Base-by-base conservation (phyloP, 2,888 invertebrate genomes). In the Caenorhabditis sp. region DNA sequence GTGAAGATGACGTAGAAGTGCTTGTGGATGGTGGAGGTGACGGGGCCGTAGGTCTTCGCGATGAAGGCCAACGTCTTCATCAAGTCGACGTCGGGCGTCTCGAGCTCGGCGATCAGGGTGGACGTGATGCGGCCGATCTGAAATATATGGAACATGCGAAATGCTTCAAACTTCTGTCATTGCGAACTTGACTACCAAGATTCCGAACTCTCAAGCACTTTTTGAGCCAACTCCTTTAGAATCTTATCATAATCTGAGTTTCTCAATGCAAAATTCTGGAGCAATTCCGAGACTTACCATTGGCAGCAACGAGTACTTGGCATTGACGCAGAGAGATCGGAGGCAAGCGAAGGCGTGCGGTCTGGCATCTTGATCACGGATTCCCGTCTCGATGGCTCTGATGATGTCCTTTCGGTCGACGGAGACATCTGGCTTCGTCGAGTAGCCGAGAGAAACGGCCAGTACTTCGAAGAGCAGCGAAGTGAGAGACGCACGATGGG, bases 1-100 rank as follows among this genome's bases (percentile, higher is more conserved):
- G 80, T 81, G 64, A 80, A 87, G 19, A 87, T 70, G 26, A 87
- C 84, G 51, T 82, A 87, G 22, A 87, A 85, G 38, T 87, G 87
- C 31, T 82, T 82, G 63, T 85, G 54, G 28, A 87, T 58, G 14
- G 84, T 84, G 1, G 87, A 84, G 35, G 79, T 77, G 49, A 85
- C 31, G 0, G 84, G 72, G 22, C 87, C 87, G 44, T 74, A 85
- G 1, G 44, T 56, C 2, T 38, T 35, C 3, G 70, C 63, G 22
- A 87, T 82, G 35, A 81, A 76, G n/a, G 70, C 19, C 14, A 87
- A 69, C 3, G 84, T 84, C 66, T 72, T 47, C 44, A 85, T 82
- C 1, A 87, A 41, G 12, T 70, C 77, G 6, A 66, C 47, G 24
- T 84, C 84, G n/a, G 75, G 74, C 6, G 59, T 31, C 4, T 80